phyloP scores from a whole-genome alignment of 2,888 invertebrate species.

The Sturmia bella region DNA sequence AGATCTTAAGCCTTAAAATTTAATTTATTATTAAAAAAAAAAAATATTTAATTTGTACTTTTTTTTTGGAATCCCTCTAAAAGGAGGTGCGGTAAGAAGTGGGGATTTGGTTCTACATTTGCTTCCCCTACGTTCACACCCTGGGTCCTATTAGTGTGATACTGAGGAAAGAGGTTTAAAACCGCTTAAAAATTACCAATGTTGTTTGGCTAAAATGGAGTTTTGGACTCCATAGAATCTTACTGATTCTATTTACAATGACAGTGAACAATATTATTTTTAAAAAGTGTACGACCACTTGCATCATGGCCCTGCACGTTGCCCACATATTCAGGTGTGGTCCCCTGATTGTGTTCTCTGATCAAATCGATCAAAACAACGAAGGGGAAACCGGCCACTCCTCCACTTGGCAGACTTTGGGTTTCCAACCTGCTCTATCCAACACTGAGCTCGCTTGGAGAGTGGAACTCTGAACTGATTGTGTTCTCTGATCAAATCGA shows the following conservation, averaged over 20 bases:
- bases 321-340: slow-evolving; percentile 99
- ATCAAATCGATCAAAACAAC: slow-evolving; percentile 97
- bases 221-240: slow-evolving; percentile 98
- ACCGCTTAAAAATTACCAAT: slow-evolving; percentile 88
- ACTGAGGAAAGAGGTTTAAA: slow-evolving; percentile 95
- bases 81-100: no score
- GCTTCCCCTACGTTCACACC: no score
- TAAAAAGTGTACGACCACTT: slow-evolving; percentile 91
- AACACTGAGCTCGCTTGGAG: slow-evolving; percentile 99
- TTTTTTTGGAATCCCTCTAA: no score
- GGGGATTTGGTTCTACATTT: no score
- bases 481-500: slow-evolving; percentile 96
- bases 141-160: slow-evolving; percentile 94
- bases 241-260: slow-evolving; percentile 97
- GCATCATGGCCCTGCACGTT: slow-evolving; percentile 94
- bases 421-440: slow-evolving; percentile 99
- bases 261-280: slow-evolving; percentile 94
- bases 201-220: slow-evolving; percentile 94
- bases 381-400: slow-evolving; percentile 97
- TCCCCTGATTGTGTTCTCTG: slow-evolving; percentile 96
- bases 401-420: slow-evolving; percentile 99
- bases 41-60: no score
- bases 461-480: no score
- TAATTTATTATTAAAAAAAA: no score
- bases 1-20: no score